These are phyloP conservation scores for Stegodyphus dumicola DNA, from an alignment of 1,140 invertebrate species.

Conservation along the genomic window DNA sequence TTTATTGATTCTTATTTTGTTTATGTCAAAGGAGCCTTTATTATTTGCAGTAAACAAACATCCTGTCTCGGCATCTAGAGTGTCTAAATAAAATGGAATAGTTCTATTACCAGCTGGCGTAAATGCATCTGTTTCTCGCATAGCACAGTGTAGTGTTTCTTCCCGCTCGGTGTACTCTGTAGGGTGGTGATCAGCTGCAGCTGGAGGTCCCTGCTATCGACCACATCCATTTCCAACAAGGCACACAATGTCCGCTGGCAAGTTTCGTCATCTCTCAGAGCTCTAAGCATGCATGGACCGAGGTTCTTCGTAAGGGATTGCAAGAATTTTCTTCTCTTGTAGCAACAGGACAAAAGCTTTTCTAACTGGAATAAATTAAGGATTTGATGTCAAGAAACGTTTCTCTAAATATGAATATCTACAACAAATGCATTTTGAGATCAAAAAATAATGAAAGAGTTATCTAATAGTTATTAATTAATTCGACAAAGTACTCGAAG, in stretches of 20 bases:
- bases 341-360: slow-evolving; percentile 80
- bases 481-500: too few species aligned
- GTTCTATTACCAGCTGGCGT: slow-evolving; percentile 76
- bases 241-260: slow-evolving; percentile 80
- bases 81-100: too few species aligned
- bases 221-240: slow-evolving; percentile 83
- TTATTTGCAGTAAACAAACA: too few species aligned
- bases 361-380: slow-evolving; percentile 73
- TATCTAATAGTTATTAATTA: too few species aligned
- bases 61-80: too few species aligned
- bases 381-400: too few species aligned
- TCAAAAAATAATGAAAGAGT: too few species aligned
- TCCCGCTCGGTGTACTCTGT: slow-evolving; percentile 80
- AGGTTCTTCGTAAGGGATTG: slow-evolving; percentile 71
- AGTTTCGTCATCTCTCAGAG: slow-evolving; percentile 78
- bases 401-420: too few species aligned
- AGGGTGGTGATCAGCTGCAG: slow-evolving; percentile 83
- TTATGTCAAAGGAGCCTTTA: too few species aligned
- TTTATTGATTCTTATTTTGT: too few species aligned
- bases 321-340: slow-evolving; percentile 80
- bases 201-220: slow-evolving; percentile 73
- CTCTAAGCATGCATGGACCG: slow-evolving; percentile 73
- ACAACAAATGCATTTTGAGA: too few species aligned
- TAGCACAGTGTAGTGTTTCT: slow-evolving; percentile 77
- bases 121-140: slow-evolving; percentile 82